Percentiles rank a stretch among this genome's conserved stretches.
phyloP scores from a whole-genome alignment of 2,113 vertebrate genomes.

The Craseonycteris thonglongyai region DNA sequence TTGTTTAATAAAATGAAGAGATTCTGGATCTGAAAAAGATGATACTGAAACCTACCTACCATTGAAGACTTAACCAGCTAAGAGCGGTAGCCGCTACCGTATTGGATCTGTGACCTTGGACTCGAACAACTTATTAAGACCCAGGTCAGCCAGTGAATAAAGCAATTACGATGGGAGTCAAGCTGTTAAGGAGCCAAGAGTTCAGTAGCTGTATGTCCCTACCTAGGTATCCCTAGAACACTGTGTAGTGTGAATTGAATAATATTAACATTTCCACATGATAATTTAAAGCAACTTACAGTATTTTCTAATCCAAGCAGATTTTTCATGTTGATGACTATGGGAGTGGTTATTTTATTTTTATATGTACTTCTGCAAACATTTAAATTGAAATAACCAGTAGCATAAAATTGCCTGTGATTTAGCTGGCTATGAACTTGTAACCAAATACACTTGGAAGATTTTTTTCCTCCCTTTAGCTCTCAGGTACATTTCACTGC shows the following conservation, averaged over 20 bases:
- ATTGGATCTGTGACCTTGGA: constrained; percentile 71
- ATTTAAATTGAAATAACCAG: constrained; percentile 78
- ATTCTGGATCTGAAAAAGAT: constrained; percentile 48
- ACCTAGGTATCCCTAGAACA: constrained; percentile 56
- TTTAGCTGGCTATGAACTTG: constrained; percentile 75
- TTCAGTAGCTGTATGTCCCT: constrained; percentile 64
- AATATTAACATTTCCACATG: constrained; percentile 52
- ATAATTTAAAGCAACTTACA: constrained; percentile 67
- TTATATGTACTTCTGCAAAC: constrained; percentile 77
- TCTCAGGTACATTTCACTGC: constrained; percentile 78
- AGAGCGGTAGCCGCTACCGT: constrained; percentile 53
- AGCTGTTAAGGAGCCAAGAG: constrained; percentile 69
- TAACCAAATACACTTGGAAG: constrained; percentile 67
- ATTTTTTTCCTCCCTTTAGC: constrained; percentile 59
- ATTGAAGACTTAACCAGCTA: constrained; percentile 64
- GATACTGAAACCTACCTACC: constrained; percentile 27
- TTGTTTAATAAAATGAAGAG: constrained; percentile 39
- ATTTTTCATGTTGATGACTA: constrained; percentile 72
- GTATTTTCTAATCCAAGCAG: constrained; percentile 68
- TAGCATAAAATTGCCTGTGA: constrained; percentile 77
- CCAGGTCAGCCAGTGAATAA: constrained; percentile 66
- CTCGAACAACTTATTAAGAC: constrained; percentile 74
- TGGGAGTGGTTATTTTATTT: constrained; percentile 76
- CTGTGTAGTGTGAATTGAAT: constrained; percentile 45
- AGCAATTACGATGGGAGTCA: constrained; percentile 75